These are phyloP conservation scores for Turdus rufiventris DNA, from an alignment of 2,113 vertebrate species.

Conservation along the genomic window DNA sequence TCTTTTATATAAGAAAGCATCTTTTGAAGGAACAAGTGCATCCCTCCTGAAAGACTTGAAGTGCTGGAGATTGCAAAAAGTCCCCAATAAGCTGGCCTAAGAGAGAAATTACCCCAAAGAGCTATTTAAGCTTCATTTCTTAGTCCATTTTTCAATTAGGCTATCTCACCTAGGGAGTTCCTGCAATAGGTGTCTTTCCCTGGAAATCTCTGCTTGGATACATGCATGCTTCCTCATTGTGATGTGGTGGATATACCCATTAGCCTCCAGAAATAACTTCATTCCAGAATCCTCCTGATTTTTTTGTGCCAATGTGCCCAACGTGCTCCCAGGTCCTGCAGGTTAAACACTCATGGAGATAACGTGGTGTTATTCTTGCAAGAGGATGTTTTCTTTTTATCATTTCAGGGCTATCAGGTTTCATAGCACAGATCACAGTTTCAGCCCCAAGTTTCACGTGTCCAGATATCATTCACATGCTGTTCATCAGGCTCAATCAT, in stretches of 20 bases:
- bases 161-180: neutral
- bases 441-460: neutral
- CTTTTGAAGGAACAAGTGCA: neutral
- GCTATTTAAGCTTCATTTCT: neutral
- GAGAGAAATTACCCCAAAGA: neutral
- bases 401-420: neutral
- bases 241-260: neutral
- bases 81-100: neutral
- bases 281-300: neutral
- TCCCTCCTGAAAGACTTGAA: neutral
- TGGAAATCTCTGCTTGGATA: neutral
- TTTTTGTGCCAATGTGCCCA: neutral
- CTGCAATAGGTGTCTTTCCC: neutral
- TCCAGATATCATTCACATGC: neutral
- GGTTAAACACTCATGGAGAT: rapidly evolving
- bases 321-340: rapidly evolving
- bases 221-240: neutral
- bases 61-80: neutral
- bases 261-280: neutral
- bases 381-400: neutral
- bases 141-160: neutral
- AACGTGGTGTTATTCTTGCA: neutral
- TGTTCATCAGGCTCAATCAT: neutral
- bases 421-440: neutral
- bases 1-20: neutral